Conservation (phyloP, 2,797 vertebrate species). For the Otolemur crassicaudatus region DNA sequence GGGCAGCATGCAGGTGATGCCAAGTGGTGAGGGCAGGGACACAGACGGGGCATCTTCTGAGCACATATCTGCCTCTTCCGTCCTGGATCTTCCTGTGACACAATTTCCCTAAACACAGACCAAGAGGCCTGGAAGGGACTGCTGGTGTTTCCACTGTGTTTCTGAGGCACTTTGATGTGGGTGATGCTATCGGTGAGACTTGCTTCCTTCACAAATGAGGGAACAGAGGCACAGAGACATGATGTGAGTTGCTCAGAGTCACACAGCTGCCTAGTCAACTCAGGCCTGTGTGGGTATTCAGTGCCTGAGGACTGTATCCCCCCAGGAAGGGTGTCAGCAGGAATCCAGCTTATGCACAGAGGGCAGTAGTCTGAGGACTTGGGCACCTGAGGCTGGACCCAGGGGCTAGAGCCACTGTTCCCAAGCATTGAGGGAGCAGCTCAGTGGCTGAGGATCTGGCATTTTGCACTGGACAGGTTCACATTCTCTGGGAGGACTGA, state of each 20-base stretch:
- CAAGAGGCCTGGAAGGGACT: background rate
- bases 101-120: accelerated
- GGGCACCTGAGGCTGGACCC: background rate
- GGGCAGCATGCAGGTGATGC: background rate
- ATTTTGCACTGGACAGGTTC: accelerated
- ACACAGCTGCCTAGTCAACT: background rate
- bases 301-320: accelerated
- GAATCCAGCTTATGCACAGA: too few species aligned
- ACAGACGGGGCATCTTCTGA: accelerated
- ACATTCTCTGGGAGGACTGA: background rate
- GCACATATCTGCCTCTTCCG: background rate
- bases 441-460: background rate
- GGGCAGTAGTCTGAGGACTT: accelerated
- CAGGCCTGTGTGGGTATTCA: accelerated
- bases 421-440: accelerated
- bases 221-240: background rate
- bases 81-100: background rate
- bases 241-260: background rate
- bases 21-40: background rate
- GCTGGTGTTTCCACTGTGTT: accelerated
- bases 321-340: accelerated
- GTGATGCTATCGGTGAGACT: accelerated
- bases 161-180: accelerated
- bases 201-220: background rate
- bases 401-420: background rate